Base-by-base conservation (phyloP, 2,113 vertebrate species). In the Platichthys stellatus region DNA sequence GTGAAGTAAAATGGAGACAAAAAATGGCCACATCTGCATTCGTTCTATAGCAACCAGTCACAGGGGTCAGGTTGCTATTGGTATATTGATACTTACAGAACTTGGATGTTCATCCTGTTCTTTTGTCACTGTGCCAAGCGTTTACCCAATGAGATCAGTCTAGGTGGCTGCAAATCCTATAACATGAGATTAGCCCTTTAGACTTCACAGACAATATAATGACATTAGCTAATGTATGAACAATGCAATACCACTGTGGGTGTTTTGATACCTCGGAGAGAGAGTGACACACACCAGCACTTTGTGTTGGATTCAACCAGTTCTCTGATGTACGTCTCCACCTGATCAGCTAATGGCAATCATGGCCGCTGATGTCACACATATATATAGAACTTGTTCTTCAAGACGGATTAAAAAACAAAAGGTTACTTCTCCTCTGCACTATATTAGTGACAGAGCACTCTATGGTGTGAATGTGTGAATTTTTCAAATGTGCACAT, bases 201-300 rank as follows among this genome's bases (percentile, higher is more conserved):
- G 87, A 92, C 92, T 92, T 89, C 83, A 85, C 88, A 88, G 90
- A 92, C 90, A 92, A 89, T 88, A 88, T 92, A 94, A 93, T 92
- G 91, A 87, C 92, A 93, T 95, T 92, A 94, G 91, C 92, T 92
- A 90, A 93, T 92, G 90, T 90, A 88, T 85, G 86, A 89, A 88
- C 79, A 88, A 90, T 88, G 81, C 84, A 78, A 88, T 69, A 90
- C 69, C 86, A 76, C 82, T 68, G 84, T 87, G 86, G 85, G 86
- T 76, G 83, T 87, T 85, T 78, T 81, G 91, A 89, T 89, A 90
- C 85, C 81, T 85, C 78, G 14, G 75, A 79, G 45, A 70, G 51
- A 78, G 71, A 84, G 54, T 24, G 10, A 11, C 3, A 5, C 40
- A 76, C 70, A 70, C 63, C 45, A 71, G 67, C 86, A 86, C 80